Evolutionary conservation across 35 echinoderm and acorn worm genomes (phyloP), one percentile per base, ranked within the genome.

Genomic region (Eucidaris tribuloides): DNA sequence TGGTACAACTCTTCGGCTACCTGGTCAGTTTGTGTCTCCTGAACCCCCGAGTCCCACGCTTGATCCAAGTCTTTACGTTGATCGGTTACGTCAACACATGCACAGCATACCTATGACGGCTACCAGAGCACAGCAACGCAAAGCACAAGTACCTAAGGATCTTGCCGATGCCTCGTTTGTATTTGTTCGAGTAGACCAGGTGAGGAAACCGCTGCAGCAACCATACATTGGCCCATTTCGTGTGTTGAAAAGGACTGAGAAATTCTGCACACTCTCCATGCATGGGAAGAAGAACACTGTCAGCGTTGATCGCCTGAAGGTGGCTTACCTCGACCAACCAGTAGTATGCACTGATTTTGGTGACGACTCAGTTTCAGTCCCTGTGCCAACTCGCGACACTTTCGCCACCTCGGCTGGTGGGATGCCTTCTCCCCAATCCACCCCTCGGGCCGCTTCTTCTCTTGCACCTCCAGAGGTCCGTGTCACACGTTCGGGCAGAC

Each of bases 1-100:
- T 65, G 89, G 58, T 20, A 85, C 89, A 22, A 79, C 89, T 7
- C 48, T 91, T 49, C 25, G 65, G 38, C 45, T 91, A 59, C 89
- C 89, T 33, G 64, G 58, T 65, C 45, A 91, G 42, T 58, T 91
- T 20, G 50, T 91, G 27, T 15, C 25, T 3, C 41, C 56, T 25
- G 5, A 40, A 17, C 23, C 6, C 13, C 37, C 31, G 1, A 19
- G 18, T 32, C 13, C 28, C 60, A 55, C 56, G 20, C 3, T 30
- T 7, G 83, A 77, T 78, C 43, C 45, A 5, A 22, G 19, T 32
- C 9, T 71, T 11, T 85, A 49, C 36, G 82, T 74, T n/a, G 6
- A 0, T 27, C 28, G 82, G 2, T 65, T 85, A 1, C 45, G 40
- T 19, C 62, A 76, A n/a, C 27, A 72, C 37, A 85, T 85, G 82